Evolutionary conservation across 2,888 invertebrate species (phyloP), one percentile per base, ranked within the genome.

Genomic region (Spisula solida): DNA sequence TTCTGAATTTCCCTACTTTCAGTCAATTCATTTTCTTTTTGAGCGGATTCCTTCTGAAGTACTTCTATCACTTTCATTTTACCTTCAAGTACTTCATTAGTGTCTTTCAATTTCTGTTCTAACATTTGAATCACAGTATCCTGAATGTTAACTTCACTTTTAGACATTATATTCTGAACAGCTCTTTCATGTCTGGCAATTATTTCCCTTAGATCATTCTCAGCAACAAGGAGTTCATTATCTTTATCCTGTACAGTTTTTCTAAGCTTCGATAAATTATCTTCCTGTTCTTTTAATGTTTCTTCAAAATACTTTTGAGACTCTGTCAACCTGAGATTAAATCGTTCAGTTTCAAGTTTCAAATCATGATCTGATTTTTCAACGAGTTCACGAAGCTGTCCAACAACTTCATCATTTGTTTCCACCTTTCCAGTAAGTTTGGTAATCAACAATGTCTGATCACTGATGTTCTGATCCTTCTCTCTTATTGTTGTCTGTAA

Each of bases 1-100:
- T 98, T 98, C 86, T 96, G 95, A 80, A 98, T 78, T 98, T 95
- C 94, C 41, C 90, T 91, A 87, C 93, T 93, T 84, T 95, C 94
- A 25, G 87, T 82, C 66, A 95, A 90, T 60, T 95, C 94, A 56
- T 93, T 94, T 70, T 96, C 95, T 81, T 95, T 95, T 25, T 93
- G 93, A 81, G 90, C 93, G 80, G 93, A 93, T 84, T 96, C 95
- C 48, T 92, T 93, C 82, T 96, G 95, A 51, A 96, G 92, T 0
- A 95, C 92, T 84, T 95, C 94, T 78, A 96, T 95, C n/a, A 95
- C 95, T 86, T 95, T 94, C 25, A 95, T 94, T 92, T 96, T 96
- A 47, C 95, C 95, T 48, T 94, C 95, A 47, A 96, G 90, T 8
- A 96, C 94, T 66, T 95, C 95, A 90, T 95, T 95, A 10, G 93